Percentiles rank a stretch among this genome's conserved stretches.
These are phyloP conservation scores for Mesitornis unicolor DNA, from an alignment of 2,113 vertebrate species.

Conservation along the genomic window DNA sequence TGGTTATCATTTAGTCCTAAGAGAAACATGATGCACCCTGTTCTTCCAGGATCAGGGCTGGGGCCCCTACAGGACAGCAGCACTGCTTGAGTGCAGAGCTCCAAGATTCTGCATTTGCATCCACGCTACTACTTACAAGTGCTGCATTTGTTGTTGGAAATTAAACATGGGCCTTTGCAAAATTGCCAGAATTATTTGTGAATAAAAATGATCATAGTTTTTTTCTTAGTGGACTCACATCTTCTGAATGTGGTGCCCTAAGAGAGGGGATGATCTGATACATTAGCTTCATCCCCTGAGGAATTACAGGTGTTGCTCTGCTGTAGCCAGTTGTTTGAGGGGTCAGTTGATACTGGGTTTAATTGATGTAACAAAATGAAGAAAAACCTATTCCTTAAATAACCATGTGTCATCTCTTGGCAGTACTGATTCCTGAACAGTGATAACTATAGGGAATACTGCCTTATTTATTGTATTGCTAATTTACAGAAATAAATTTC, in stretches of 20 bases:
- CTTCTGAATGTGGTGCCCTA: accelerated
- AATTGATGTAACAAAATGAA: neutral
- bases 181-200: neutral
- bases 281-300: neutral
- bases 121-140: neutral
- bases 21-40: neutral
- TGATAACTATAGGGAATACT: neutral
- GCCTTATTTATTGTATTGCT: neutral
- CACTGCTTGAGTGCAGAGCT: neutral
- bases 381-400: neutral
- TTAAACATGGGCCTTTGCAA: neutral
- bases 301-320: neutral
- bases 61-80: neutral
- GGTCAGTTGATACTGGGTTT: neutral
- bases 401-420: neutral
- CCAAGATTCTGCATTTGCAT: accelerated
- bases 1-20: neutral
- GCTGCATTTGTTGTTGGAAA: neutral
- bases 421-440: neutral
- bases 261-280: neutral
- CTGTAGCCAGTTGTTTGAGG: neutral
- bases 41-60: too few relatives aligned
- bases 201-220: neutral
- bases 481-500: slow-evolving; percentile 63
- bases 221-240: neutral